A percentile compares a stretch with the other conserved stretches of the same genome.
phyloP scores from a whole-genome alignment of 2,113 vertebrate species.

The Prunella fulvescens region DNA sequence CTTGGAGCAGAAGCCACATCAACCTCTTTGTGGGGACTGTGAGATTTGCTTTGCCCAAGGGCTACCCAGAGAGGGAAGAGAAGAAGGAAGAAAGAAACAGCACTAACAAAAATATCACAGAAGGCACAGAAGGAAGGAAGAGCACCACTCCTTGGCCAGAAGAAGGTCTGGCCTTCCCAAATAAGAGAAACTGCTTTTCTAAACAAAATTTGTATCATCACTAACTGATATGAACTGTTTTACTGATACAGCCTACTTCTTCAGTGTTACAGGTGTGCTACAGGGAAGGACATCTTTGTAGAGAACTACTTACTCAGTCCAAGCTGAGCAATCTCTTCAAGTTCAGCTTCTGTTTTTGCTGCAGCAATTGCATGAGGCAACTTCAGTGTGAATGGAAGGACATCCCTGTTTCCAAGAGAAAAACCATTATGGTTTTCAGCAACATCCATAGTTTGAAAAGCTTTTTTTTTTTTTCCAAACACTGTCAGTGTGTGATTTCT shows the following conservation, averaged over 20 bases:
- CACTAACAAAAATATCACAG: neutral
- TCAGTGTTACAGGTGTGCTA: neutral
- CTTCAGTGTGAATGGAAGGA: conserved; percentile 90
- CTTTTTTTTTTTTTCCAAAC: neutral
- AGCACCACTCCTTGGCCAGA: neutral
- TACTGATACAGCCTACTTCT: neutral
- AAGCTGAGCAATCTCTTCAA: conserved; percentile 87
- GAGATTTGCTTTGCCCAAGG: neutral
- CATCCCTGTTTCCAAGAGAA: conserved; percentile 75
- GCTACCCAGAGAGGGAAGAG: neutral
- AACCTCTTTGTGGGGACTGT: neutral
- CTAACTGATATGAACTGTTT: neutral
- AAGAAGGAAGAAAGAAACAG: neutral
- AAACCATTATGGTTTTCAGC: neutral
- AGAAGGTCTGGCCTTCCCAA: neutral
- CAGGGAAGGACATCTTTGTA: neutral
- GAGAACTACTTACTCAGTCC: conserved; percentile 81
- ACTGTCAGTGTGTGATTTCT: neutral
- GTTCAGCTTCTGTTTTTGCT: conserved; percentile 87
- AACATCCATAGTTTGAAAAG: neutral
- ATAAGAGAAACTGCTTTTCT: neutral
- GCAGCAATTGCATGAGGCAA: conserved; percentile 86
- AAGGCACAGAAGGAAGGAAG: neutral
- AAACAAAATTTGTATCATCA: neutral
- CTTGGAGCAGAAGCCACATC: neutral